Evolutionary conservation across 2,797 vertebrate species (phyloP), one percentile per base, ranked within the genome.

Genomic region (Neostethus bicornis): DNA sequence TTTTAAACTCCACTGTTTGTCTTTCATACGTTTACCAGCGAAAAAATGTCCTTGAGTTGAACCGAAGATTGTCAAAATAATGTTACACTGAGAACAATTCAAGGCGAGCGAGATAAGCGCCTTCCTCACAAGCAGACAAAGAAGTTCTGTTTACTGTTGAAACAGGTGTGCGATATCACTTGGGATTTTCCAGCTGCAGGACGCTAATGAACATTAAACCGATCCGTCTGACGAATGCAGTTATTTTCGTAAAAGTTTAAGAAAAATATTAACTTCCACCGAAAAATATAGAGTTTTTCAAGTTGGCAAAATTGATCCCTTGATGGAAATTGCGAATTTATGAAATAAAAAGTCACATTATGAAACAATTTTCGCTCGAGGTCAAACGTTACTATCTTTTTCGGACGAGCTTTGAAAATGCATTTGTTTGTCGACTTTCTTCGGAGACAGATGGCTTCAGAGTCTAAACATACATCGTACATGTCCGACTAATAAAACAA

Each of bases 341-440:
- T 61, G 69, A 52, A 69, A n/a, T n/a, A 74, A 59, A 52, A 11
- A 11, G 3, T 5, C 16, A 23, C 42, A 71, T 46, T 70, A 66
- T 57, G 32, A 61, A 41, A 56, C 68, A 51, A 58, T 13, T 31
- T 29, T 2, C 28, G 0, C 1, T 54, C 80, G 87, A 88, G 88
- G 86, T 29, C 78, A 14, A 7, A 11, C 38, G 47, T 41, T 48
- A 46, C 41, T 71, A 77, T 79, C 73, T 64, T 25, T 23, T 3
- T 48, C 62, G 37, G 26, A 31, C 16, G 51, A 41, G 57, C 51
- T 72, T 69, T 72, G 70, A 61, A 39, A 70, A 37, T 2, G 16
- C 14, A 48, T 38, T 57, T 26, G 13, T 51, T 38, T 29, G 10
- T 52, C 68, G 51, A 48, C 42, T 45, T 50, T 17, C 7, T 49